These are phyloP conservation scores for Stenotaenia linearis DNA, from an alignment of 2,888 invertebrate species.

Conservation along the genomic window DNA sequence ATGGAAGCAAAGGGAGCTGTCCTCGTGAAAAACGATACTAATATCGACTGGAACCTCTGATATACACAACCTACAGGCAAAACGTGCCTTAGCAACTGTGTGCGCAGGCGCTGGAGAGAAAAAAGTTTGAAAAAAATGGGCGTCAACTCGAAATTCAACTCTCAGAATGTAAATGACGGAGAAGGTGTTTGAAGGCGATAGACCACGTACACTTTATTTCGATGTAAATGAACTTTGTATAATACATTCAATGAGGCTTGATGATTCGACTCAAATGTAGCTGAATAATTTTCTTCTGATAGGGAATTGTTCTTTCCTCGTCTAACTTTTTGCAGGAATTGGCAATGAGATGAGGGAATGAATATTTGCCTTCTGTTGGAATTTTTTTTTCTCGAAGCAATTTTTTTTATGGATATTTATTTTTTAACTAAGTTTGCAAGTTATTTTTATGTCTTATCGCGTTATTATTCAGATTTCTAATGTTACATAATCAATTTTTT, in stretches of 20 bases:
- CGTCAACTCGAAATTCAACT: constrained; percentile 16
- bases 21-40: constrained; percentile 4
- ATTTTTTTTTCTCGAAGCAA: neutral
- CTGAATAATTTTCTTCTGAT: constrained; percentile 14
- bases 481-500: neutral
- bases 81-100: constrained; percentile 21
- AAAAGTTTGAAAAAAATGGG: neutral
- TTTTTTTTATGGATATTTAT: neutral
- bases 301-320: neutral
- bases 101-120: neutral
- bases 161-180: constrained; percentile 4
- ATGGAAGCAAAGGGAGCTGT: neutral
- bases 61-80: neutral
- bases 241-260: constrained; percentile 26
- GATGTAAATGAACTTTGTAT: constrained; percentile 16
- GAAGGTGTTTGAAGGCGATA: constrained; percentile 21
- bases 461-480: too few species aligned
- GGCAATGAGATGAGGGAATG: neutral
- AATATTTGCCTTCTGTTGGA: neutral
- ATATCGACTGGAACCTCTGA: neutral
- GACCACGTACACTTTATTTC: constrained; percentile 21
- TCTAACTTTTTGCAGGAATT: neutral
- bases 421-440: neutral
- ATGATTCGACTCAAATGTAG: constrained; percentile 17
- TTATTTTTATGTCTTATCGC: too few species aligned